These are phyloP conservation scores for Cybosia mesomella DNA, from an alignment of 2,888 invertebrate genomes.

Conservation along the genomic window DNA sequence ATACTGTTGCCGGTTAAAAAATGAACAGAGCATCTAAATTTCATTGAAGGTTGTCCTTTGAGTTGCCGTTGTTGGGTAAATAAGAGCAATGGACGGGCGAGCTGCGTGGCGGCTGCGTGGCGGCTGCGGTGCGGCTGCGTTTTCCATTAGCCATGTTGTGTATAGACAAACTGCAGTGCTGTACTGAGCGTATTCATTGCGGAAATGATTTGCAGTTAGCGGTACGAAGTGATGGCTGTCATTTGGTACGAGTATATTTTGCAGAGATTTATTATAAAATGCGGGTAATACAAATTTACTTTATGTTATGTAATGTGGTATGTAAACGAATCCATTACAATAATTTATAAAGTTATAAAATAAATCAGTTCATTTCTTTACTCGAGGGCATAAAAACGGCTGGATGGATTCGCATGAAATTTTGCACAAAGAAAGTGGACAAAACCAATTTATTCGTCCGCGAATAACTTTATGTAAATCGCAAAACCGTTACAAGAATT, in stretches of 20 bases:
- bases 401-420: too few species aligned
- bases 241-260: neutral
- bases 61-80: conserved; percentile 33
- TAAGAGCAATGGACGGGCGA: conserved; percentile 20
- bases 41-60: conserved; percentile 18
- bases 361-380: too few species aligned
- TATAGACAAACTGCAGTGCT: neutral
- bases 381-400: too few species aligned
- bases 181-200: neutral
- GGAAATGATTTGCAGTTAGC: neutral
- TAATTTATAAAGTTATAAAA: too few species aligned
- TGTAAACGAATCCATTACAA: too few species aligned
- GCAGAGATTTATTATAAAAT: neutral
- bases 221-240: neutral
- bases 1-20: neutral
- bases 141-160: neutral
- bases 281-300: neutral
- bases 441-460: too few species aligned
- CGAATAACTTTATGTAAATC: too few species aligned
- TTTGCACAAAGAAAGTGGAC: too few species aligned
- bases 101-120: conserved; percentile 24
- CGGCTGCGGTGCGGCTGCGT: conserved; percentile 24
- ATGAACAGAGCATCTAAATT: neutral
- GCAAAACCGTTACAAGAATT: too few species aligned
- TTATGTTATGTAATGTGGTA: too few species aligned